phyloP scores from a whole-genome alignment of 2,113 vertebrate species.

The Chinchilla lanigera region DNA sequence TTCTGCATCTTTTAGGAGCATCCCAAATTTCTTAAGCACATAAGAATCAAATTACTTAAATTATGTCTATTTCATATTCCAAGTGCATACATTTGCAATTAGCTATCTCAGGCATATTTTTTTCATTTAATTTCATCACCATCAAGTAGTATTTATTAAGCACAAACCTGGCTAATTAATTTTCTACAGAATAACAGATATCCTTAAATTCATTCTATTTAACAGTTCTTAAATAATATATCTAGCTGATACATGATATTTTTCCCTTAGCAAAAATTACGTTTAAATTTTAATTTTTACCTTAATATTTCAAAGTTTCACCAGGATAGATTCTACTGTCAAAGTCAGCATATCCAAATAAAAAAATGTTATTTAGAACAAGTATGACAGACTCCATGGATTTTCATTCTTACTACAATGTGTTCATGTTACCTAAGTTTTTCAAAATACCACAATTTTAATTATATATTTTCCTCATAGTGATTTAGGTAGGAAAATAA shows the following conservation, averaged over 20 bases:
- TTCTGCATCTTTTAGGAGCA: slow-evolving; percentile 42
- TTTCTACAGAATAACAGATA: slow-evolving; percentile 75
- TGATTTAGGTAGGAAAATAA: slow-evolving; percentile 48
- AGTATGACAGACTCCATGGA: neutral
- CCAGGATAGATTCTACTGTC: neutral
- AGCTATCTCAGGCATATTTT: slow-evolving; percentile 76
- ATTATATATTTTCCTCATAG: slow-evolving; percentile 31
- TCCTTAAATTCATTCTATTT: slow-evolving; percentile 67
- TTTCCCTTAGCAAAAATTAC: slow-evolving; percentile 53
- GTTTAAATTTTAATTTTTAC: slow-evolving; percentile 68
- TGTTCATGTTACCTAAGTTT: neutral
- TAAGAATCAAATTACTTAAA: slow-evolving; percentile 73
- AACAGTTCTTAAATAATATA: slow-evolving; percentile 62
- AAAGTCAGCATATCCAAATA: slow-evolving; percentile 12
- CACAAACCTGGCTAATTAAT: slow-evolving; percentile 75
- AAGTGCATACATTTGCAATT: slow-evolving; percentile 76
- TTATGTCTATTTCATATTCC: slow-evolving; percentile 78
- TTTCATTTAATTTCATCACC: slow-evolving; percentile 77
- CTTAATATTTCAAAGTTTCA: slow-evolving; percentile 39
- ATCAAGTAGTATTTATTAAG: slow-evolving; percentile 80
- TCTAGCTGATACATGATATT: slow-evolving; percentile 24
- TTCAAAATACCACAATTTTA: neutral
- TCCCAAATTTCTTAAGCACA: slow-evolving; percentile 62
- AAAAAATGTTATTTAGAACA: neutral
- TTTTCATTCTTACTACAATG: neutral